phyloP scores from a whole-genome alignment of 2,888 invertebrate genomes.

The Steinernema scapterisci region DNA sequence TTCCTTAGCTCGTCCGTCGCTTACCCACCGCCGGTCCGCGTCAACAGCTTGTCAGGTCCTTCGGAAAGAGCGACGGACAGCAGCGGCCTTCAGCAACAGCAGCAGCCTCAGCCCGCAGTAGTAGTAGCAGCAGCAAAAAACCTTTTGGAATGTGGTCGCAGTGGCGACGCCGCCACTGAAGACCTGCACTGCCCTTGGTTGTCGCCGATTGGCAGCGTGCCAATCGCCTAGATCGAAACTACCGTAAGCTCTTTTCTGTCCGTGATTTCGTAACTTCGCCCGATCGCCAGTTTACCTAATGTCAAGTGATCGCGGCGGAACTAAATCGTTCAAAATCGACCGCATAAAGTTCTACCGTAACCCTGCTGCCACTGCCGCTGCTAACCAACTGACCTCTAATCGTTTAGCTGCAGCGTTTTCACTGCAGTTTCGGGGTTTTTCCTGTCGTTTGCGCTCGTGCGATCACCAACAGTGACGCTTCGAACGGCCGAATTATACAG shows the following conservation, averaged over 20 bases:
- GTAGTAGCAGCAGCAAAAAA: constrained; percentile 8
- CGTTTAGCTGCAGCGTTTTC: not conserved
- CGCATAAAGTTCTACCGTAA: too few species aligned
- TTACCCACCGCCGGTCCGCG: not conserved
- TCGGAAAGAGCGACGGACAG: not conserved
- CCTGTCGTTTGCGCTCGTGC: not conserved
- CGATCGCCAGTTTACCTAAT: constrained; percentile 23
- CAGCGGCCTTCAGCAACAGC: constrained; percentile 17
- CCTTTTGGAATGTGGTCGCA: constrained; percentile 18
- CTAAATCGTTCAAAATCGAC: too few species aligned
- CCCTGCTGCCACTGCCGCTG: not conserved
- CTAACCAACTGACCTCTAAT: not conserved
- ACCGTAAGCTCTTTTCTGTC: constrained; percentile 18
- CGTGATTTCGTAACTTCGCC: constrained; percentile 14
- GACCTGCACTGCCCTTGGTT: not conserved
- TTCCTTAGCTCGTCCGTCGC: not conserved
- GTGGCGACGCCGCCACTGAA: not conserved
- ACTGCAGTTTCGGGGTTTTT: not conserved
- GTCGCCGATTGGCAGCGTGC: constrained; percentile 8
- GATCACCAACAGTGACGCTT: too few species aligned
- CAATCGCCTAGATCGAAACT: not conserved
- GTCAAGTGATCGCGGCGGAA: not conserved
- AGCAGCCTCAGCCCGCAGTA: not conserved
- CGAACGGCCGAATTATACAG: constrained; percentile 25
- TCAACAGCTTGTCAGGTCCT: constrained; percentile 16